These are phyloP conservation scores for Nephila pilipes DNA, from an alignment of 1,140 invertebrate species.

Conservation along the genomic window DNA sequence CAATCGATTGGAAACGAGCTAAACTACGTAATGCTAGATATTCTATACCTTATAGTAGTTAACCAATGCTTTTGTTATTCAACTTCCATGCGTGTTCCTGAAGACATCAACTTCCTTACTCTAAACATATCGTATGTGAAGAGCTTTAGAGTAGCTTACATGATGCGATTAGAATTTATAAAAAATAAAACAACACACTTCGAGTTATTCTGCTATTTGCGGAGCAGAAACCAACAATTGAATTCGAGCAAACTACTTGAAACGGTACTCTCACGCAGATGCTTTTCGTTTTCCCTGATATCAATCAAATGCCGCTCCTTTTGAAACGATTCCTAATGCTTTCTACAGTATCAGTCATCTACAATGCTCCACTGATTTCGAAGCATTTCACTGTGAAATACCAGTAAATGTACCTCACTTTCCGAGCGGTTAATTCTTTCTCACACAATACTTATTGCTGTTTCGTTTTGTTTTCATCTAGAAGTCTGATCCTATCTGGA, in stretches of 20 bases:
- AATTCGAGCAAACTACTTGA: neutral
- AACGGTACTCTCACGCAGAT: neutral
- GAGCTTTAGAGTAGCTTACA: too few species aligned
- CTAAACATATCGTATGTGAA: too few species aligned
- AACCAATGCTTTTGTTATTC: too few species aligned
- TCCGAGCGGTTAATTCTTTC: constrained; percentile 35
- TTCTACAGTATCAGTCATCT: neutral
- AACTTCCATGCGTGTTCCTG: too few species aligned
- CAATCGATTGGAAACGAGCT: too few species aligned
- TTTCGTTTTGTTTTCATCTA: neutral
- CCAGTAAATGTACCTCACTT: constrained; percentile 33
- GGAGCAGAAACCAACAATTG: too few species aligned
- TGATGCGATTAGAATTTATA: too few species aligned
- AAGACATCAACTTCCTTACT: too few species aligned
- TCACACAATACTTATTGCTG: constrained; percentile 14
- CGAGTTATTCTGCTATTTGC: too few species aligned
- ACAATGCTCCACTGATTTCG: constrained; percentile 12
- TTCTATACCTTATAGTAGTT: too few species aligned
- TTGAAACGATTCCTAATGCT: neutral
- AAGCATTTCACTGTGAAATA: constrained; percentile 14
- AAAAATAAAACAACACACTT: too few species aligned
- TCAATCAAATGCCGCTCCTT: neutral
- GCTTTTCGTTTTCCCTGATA: neutral
- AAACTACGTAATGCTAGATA: too few species aligned
- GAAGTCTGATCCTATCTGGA: neutral